Evolutionary conservation across 1,140 invertebrate genomes (phyloP), one percentile per base, ranked within the genome.

Genomic region (Physella acuta): DNA sequence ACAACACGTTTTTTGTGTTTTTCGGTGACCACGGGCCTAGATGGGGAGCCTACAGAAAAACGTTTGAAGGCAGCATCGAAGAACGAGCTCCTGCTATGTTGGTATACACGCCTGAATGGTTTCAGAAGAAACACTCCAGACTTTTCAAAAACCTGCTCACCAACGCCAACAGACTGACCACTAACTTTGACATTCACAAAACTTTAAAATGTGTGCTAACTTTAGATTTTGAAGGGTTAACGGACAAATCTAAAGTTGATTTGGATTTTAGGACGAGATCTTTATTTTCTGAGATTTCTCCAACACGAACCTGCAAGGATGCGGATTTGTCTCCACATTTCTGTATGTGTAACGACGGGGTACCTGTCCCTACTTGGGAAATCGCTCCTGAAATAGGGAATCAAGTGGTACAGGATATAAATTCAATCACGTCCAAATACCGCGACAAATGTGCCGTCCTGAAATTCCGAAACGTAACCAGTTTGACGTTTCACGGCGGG

Each of bases 21-120:
- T 68, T 72, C 49, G 52, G 55, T 16, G 71, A 72, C 33, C 66
- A 72, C 51, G 71, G 71, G 3, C 20, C 30, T n/a, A 36, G 67
- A 31, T 49, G 16, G 3, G 39, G 39, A 11, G 36, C 4, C 3
- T 31, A 44, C 33, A 3, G 55, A 36, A 26, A 62, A 4, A 61
- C 67, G 2, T 61, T 14, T 14, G 33, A 62, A 3, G 67, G 67
- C 8, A 37, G 58, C 36, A 39, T 69, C 2, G 67, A 69, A 34
- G 56, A 61, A 56, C 20, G 67, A 51, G 28, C 58, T n/a, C 34
- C 67, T 4, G 20, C 33, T 37, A 69, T 69, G 67, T 39, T 28
- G 17, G n/a, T 69, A 30, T 30, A 37, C 14, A 2, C 62, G 16
- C 67, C 67, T 3, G 5, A 2, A 17, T 37, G 30, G 39, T 59